Conservation (phyloP, 2,113 vertebrate genomes). For the Brachirus orientalis region DNA sequence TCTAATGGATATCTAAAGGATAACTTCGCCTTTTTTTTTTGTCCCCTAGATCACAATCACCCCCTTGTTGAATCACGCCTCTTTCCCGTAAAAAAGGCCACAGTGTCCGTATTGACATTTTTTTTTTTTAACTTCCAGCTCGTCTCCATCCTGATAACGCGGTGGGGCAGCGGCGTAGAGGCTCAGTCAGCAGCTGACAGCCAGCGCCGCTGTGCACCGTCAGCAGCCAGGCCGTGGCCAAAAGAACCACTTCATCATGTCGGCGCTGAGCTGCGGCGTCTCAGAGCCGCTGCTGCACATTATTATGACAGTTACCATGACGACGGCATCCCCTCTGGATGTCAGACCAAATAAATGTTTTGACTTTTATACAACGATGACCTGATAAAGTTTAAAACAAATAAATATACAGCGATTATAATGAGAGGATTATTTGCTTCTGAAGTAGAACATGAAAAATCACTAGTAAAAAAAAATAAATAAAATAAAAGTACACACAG, state of each 20-base stretch:
- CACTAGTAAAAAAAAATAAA: too few species aligned
- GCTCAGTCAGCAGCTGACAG: conserved; percentile 59
- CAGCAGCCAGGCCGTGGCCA: conserved; percentile 37
- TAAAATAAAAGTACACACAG: too few species aligned
- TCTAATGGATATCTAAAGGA: conserved; percentile 19
- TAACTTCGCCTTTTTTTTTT: background rate
- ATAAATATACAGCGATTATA: too few species aligned
- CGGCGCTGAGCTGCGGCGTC: conserved; percentile 28
- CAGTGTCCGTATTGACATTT: conserved; percentile 43
- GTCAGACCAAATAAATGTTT: too few species aligned
- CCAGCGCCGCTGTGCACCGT: conserved; percentile 46
- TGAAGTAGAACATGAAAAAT: too few species aligned
- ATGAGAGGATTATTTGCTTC: too few species aligned
- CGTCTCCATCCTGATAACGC: conserved; percentile 46
- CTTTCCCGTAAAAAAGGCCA: conserved; percentile 60
- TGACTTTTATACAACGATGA: too few species aligned
- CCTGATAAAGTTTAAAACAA: too few species aligned
- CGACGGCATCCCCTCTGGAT: conserved; percentile 3
- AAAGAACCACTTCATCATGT: conserved; percentile 50
- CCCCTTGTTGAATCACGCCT: conserved; percentile 30
- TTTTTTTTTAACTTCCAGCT: conserved; percentile 46
- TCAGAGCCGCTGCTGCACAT: conserved; percentile 27
- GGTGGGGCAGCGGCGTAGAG: conserved; percentile 9
- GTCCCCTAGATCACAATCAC: conserved; percentile 38
- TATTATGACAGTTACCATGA: conserved; percentile 54